Conservation (phyloP, 2,113 vertebrate species). For the Falco punctatus region DNA sequence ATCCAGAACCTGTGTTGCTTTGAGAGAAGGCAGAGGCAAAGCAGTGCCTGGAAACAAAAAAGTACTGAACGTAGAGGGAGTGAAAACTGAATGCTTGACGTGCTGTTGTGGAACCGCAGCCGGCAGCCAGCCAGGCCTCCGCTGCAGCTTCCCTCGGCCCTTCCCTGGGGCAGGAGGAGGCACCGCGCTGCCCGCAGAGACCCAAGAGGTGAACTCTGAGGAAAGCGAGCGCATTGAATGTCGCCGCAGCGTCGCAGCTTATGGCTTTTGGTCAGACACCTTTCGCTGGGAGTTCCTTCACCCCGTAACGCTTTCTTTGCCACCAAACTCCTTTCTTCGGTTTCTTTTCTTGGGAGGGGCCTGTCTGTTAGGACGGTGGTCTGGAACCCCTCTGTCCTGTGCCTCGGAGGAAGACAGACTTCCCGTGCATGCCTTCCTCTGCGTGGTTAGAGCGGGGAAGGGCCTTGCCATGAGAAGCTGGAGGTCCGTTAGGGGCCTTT, state of each 20-base stretch:
- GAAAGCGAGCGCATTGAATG: accelerated
- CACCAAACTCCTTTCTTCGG: not conserved
- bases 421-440: not conserved
- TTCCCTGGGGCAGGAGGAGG: not conserved
- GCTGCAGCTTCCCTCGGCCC: not conserved
- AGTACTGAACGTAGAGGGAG: not conserved
- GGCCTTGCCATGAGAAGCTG: not conserved
- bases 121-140: not conserved
- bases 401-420: not conserved
- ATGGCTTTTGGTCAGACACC: not conserved
- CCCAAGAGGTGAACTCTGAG: not conserved
- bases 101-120: not conserved
- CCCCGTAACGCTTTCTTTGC: not conserved
- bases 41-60: not conserved
- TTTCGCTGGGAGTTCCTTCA: not conserved
- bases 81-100: not conserved
- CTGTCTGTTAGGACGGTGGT: not conserved
- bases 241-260: not conserved
- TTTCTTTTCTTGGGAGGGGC: not conserved
- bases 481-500: not conserved
- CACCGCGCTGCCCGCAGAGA: accelerated
- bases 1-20: not conserved
- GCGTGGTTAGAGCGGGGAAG: not conserved
- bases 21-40: not conserved
- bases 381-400: not conserved